Conservation (phyloP, 2,113 vertebrate species). For the Gnathonemus longibarbis region DNA sequence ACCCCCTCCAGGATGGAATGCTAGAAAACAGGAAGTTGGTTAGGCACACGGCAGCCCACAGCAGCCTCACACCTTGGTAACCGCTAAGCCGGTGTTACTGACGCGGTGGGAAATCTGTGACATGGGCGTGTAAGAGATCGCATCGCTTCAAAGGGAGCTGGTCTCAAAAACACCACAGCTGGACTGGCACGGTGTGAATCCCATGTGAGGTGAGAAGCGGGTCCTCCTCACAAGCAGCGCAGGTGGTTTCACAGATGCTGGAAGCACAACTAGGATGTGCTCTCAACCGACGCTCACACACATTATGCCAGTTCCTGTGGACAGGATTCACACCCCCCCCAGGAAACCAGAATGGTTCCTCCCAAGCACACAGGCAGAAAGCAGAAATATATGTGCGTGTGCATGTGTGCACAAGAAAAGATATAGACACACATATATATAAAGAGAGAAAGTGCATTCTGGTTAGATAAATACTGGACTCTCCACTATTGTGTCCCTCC, state of each 20-base stretch:
- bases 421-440: not conserved
- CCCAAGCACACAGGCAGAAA: not conserved
- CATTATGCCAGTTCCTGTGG: not conserved
- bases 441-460: not conserved
- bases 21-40: not conserved
- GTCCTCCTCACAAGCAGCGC: not conserved
- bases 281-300: not conserved
- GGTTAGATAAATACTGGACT: not conserved
- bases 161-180: not conserved
- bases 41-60: not conserved
- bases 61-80: not conserved
- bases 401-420: not conserved
- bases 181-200: too few species aligned
- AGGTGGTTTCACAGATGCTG: not conserved
- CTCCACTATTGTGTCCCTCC: not conserved
- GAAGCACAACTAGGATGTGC: too few species aligned
- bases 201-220: not conserved
- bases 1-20: not conserved
- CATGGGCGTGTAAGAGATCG: not conserved
- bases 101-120: not conserved
- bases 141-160: not conserved
- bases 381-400: not conserved
- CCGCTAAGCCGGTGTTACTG: not conserved
- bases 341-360: not conserved
- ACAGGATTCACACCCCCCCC: not conserved